Base-by-base conservation (phyloP, 2,797 vertebrate genomes). In the Gallirallus australis region DNA sequence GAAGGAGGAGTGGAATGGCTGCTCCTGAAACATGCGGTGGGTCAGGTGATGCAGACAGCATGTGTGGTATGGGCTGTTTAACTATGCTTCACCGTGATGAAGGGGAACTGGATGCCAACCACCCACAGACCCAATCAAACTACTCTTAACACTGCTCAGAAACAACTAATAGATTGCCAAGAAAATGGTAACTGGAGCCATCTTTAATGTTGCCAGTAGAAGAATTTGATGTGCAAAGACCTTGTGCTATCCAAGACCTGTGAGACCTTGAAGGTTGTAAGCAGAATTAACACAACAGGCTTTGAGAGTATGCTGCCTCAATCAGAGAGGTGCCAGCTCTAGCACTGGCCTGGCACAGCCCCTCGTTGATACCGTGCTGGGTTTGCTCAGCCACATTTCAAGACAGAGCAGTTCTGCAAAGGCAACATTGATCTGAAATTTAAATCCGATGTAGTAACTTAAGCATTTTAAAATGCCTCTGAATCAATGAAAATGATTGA, bases 401-500 rank as follows among this genome's bases (percentile, higher is more conserved):
- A 82, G 96, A 82, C 82, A 61, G 39, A 82, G 60, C 47, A 50
- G 82, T 94, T 94, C 96, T 96, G 95, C 91, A 97, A 89, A 97
- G 84, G 59, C 91, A 93, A 89, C 73, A 88, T 87, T 47, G 90
- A 97, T 97, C 96, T 94, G 91, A 79, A 97, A 96, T 96, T 96
- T 96, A 95, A 97, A 97, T 94, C 81, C 83, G 3, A 59, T 78
- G 28, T 92, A 94, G 93, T 88, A 95, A 96, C 95, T 97, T 97
- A 95, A 97, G 92, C 94, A 90, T 98, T 97, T 97, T 45, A 71
- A 95, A 94, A 95, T 93, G 94, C 84, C 84, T 92, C 81, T 7
- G 53, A 96, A 97, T 97, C 96, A 96, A 95, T 98, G 96, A 60
- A 68, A 94, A 95, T 96, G 93, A 96, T 95, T 97, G 96, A 97